A percentile compares a stretch with the other conserved stretches of the same genome.
These are phyloP conservation scores for Mesorhabditis sp. DNA, from an alignment of 2,888 invertebrate genomes.

Conservation along the genomic window DNA sequence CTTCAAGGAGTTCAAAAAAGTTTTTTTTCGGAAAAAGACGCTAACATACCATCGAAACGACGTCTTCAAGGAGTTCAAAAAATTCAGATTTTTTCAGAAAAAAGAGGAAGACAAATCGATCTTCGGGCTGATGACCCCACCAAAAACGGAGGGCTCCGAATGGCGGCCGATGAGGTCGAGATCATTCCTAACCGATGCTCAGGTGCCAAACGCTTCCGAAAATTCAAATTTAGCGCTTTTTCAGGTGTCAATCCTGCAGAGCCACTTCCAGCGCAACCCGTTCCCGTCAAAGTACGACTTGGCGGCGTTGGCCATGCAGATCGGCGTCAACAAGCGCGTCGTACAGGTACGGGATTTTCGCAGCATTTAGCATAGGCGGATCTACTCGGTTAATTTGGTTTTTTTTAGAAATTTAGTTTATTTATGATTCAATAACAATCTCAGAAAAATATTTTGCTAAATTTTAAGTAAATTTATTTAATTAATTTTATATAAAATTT, in stretches of 20 bases:
- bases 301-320: slow-evolving; percentile 77
- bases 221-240: neutral
- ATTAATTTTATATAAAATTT: neutral
- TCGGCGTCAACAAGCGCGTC: slow-evolving; percentile 71
- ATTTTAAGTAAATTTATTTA: neutral
- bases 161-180: slow-evolving; percentile 67
- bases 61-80: no score
- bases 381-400: no score
- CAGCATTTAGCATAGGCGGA: no score
- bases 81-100: no score
- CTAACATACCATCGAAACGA: no score
- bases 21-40: no score
- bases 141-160: slow-evolving; percentile 26
- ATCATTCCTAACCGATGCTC: slow-evolving; percentile 89
- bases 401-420: no score
- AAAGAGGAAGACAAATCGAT: no score
- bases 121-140: neutral
- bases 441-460: neutral
- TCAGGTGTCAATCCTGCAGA: slow-evolving; percentile 75
- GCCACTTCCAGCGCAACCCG: slow-evolving; percentile 83
- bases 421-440: no score
- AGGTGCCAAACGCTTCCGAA: slow-evolving; percentile 70
- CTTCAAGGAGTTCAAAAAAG: no score
- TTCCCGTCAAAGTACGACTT: slow-evolving; percentile 91
- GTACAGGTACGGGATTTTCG: slow-evolving; percentile 61